Base-by-base conservation (phyloP, 2,797 vertebrate species). In the Choloepus didactylus region DNA sequence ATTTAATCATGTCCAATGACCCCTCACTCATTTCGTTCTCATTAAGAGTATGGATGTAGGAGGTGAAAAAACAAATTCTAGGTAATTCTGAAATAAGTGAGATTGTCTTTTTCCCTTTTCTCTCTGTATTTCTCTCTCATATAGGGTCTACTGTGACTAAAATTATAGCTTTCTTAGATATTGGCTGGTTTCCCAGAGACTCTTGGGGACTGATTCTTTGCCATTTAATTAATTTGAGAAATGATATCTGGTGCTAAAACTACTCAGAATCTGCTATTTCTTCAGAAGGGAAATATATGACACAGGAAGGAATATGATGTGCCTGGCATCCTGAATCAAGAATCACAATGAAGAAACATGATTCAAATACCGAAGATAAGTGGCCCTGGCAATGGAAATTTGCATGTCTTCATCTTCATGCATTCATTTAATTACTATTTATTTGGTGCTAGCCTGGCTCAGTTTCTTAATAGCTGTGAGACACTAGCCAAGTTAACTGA, bases 41-140 rank as follows among this genome's bases (percentile, higher is more conserved):
- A 72, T 96, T 96, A 91, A 93, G 76, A 70, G 70, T 86, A 44
- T n/a, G 77, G 79, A 90, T 25, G 12, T 73, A n/a, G 88, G 75
- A 96, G 49, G 41, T 76, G 95, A 87, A 93, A 95, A 97, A 87
- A 93, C 92, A 97, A 97, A 83, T 62, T 81, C 31, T 79, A 75
- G 35, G 59, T 81, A 12, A 87, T 91, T 96, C 76, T 81, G 75
- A 89, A 70, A 35, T 88, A 88, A 19, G 31, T 76, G 27, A 92
- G 0, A 9, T 86, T 82, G 82, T 25, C 14, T 85, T 73, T 86
- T 79, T n/a, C 8, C 15, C n/a, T 31, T 87, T 75, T 51, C 14
- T 38, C n/a, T 72, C 25, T 59, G 15, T 18, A 81, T 54, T 81
- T 87, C 31, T 82, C 73, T 81, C 14, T 75, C 16, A 44, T 84